Base-by-base conservation (phyloP, 2,888 invertebrate genomes). In the Pseudoips prasinana region DNA sequence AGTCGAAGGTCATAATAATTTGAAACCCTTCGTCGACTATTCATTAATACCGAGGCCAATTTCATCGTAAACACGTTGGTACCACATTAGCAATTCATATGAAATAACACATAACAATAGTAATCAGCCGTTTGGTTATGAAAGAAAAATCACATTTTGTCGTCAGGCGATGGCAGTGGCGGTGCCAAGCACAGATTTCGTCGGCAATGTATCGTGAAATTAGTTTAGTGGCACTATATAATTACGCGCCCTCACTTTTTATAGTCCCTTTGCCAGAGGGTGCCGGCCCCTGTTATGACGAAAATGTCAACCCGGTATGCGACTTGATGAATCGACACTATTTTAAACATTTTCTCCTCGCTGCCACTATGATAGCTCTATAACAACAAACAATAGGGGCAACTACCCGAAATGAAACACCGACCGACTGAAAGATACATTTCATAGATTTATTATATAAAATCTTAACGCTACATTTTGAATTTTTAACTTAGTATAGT, bases 141-240 rank as follows among this genome's bases (percentile, higher is more conserved):
- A 81, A 77, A 71, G 78, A 79, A 77, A 84, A 85, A 82, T 84
- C 77, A 74, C 75, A 78, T 84, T 84, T 78, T 57, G 73, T 49
- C 64, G 70, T 68, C 73, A 68, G 75, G 72, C 74, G 58, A 74
- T n/a, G 78, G 75, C 74, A 76, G 86, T 86, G 79, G 75, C 74
- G 77, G 87, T 87, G 87, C 88, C 87, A 84, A 78, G 86, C 83
- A 79, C 88, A 87, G 88, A 87, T 88, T 88, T 86, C 75, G 82
- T 71, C 74, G 84, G 82, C 88, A 86, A 86, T 87, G 86, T 88
- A 87, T 86, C 88, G 87, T 88, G 85, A 88, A 88, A 88, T 88
- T 87, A 88, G 88, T 87, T 88, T 88, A 86, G 83, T 85, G 82
- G 82, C 82, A 87, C 85, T 87, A 87, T 88, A 86, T 88, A 88